These are phyloP conservation scores for Coecobrya sp. DNA, from an alignment of 2,888 invertebrate genomes.

Conservation along the genomic window DNA sequence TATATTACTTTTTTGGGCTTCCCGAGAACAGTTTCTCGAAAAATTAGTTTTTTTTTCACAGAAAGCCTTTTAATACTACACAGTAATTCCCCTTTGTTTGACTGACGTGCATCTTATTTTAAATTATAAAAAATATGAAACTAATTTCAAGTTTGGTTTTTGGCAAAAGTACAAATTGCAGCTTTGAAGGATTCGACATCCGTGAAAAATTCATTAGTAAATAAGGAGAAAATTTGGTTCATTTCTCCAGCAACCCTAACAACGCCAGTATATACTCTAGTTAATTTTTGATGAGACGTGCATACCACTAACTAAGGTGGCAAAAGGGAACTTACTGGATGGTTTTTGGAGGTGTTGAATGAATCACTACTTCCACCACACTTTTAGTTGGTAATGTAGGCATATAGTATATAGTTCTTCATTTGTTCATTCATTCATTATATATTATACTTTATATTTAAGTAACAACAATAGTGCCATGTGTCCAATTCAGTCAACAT, in stretches of 20 bases:
- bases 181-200: no score
- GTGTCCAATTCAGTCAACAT: conserved; percentile 12
- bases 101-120: neutral
- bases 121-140: conserved; percentile 4
- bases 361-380: neutral
- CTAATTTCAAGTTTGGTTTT: conserved; percentile 8
- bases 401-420: no score
- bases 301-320: neutral
- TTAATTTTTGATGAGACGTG: neutral
- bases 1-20: neutral
- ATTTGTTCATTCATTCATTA: neutral
- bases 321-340: neutral
- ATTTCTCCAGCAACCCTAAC: no score
- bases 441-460: neutral
- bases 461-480: neutral
- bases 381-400: no score
- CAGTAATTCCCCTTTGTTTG: neutral
- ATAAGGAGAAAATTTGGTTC: no score
- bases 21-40: no score
- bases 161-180: neutral
- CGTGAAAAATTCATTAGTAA: no score
- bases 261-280: no score
- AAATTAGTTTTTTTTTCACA: no score
- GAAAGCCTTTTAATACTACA: conserved; percentile 24
- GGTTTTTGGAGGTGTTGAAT: conserved; percentile 1